These are phyloP conservation scores for Eledona agricola DNA, from an alignment of 2,888 invertebrate genomes.

Conservation along the genomic window DNA sequence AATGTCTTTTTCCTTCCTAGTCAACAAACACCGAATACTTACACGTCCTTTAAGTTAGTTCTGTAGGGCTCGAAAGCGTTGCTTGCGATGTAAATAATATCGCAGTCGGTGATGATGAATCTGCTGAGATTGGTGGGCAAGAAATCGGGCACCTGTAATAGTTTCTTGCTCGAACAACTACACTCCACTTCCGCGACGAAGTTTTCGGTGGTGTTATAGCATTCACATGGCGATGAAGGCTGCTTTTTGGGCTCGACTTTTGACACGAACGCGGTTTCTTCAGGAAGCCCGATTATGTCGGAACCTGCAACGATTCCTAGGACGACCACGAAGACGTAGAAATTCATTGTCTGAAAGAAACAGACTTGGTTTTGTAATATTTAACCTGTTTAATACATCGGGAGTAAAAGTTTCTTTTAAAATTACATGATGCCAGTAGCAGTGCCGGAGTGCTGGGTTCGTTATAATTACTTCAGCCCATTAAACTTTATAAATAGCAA, in stretches of 20 bases:
- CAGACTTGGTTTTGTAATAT: too few relatives aligned
- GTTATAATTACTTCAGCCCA: too few relatives aligned
- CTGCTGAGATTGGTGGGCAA: slow-evolving; percentile 52
- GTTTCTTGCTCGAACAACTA: slow-evolving; percentile 53
- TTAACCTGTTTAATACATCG: not conserved
- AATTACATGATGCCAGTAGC: not conserved
- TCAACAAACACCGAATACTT: slow-evolving; percentile 44
- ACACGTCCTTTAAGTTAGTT: slow-evolving; percentile 58
- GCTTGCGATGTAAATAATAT: slow-evolving; percentile 52
- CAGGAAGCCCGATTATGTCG: slow-evolving; percentile 6
- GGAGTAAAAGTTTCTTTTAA: not conserved
- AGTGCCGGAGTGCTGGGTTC: too few relatives aligned
- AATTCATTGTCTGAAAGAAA: slow-evolving; percentile 34
- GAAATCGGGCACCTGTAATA: slow-evolving; percentile 53
- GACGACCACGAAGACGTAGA: slow-evolving; percentile 7
- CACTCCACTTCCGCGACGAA: slow-evolving; percentile 50
- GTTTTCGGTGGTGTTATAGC: slow-evolving; percentile 49
- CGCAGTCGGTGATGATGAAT: slow-evolving; percentile 57
- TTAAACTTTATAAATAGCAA: too few relatives aligned
- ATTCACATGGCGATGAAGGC: slow-evolving; percentile 44
- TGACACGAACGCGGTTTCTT: slow-evolving; percentile 34
- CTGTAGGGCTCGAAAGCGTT: slow-evolving; percentile 56
- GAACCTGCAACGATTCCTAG: not conserved
- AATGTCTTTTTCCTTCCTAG: not conserved
- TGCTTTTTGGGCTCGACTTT: slow-evolving; percentile 19